Conservation (phyloP, 2,113 vertebrate genomes). For the Anas platyrhynchos region DNA sequence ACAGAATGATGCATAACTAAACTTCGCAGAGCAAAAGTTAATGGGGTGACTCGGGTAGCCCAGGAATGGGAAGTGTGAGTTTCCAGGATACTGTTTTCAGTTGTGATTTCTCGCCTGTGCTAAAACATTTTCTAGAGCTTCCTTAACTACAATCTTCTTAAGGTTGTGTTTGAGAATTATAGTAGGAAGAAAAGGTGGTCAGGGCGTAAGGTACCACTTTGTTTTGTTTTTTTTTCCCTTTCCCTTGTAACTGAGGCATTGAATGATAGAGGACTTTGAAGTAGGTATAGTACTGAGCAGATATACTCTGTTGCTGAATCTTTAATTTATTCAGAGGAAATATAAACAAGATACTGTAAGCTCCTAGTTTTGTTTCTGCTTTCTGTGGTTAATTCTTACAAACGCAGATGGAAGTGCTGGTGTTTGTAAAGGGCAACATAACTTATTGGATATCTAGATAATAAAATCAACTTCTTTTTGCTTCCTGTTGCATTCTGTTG, state of each 20-base stretch:
- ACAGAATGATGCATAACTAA: background rate
- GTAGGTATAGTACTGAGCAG: background rate
- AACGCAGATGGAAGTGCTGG: background rate
- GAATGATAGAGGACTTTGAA: background rate
- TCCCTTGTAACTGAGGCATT: background rate
- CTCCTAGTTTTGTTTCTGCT: background rate
- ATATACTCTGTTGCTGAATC: background rate
- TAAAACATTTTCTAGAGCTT: background rate
- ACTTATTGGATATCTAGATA: background rate
- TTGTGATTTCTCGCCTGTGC: background rate
- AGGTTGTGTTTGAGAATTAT: background rate
- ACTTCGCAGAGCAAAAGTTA: background rate
- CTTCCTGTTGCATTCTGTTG: background rate
- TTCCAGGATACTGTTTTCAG: background rate
- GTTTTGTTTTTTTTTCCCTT: no score
- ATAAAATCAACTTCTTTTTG: background rate
- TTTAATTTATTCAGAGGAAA: background rate
- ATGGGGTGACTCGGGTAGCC: background rate
- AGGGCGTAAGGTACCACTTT: background rate
- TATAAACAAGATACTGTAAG: background rate
- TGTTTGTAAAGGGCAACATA: background rate
- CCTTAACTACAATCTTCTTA: background rate
- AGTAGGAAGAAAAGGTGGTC: background rate
- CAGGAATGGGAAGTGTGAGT: background rate
- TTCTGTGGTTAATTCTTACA: background rate